Percentiles rank a stretch among this genome's conserved stretches.
phyloP scores from a whole-genome alignment of 2,113 vertebrate genomes.

The Galemys pyrenaicus region DNA sequence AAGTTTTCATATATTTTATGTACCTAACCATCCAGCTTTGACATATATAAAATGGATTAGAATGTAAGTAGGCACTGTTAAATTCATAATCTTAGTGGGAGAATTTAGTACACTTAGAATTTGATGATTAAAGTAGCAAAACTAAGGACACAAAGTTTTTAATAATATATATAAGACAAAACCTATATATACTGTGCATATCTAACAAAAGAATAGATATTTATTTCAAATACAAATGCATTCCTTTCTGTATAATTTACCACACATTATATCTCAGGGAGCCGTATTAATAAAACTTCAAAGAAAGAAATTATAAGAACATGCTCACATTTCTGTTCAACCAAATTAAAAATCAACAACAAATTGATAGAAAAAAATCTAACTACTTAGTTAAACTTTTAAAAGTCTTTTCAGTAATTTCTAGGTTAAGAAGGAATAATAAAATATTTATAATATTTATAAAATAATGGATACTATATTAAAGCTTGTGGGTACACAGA shows the following conservation, averaged over 20 bases:
- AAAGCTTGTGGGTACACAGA: neutral
- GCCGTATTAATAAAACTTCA: neutral
- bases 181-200: neutral
- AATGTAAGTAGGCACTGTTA: neutral
- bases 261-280: neutral
- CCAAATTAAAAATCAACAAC: constrained; percentile 4
- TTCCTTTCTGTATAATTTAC: neutral
- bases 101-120: neutral
- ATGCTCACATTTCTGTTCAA: neutral
- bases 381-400: neutral
- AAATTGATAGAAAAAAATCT: neutral
- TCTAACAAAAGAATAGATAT: neutral
- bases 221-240: neutral
- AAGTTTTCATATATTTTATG: neutral
- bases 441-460: neutral
- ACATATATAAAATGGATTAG: neutral
- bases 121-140: neutral
- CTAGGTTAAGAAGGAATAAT: neutral
- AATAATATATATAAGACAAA: neutral
- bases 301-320: neutral
- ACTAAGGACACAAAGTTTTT: neutral
- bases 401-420: neutral
- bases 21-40: neutral
- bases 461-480: neutral
- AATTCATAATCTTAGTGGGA: neutral